phyloP scores from a whole-genome alignment of 2,888 invertebrate species.

The Electrophaes corylata region DNA sequence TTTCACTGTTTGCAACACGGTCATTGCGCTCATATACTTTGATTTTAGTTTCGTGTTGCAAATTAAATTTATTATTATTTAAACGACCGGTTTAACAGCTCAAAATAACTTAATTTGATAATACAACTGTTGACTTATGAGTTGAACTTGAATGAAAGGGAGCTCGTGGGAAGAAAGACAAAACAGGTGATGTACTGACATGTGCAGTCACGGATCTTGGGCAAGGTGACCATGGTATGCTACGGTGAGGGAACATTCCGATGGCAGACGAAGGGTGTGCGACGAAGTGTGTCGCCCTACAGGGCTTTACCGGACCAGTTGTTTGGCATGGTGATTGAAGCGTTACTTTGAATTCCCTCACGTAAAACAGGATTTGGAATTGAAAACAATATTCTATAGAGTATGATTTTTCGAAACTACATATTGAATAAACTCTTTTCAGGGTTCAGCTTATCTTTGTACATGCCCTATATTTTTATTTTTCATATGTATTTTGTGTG shows the following conservation, averaged over 20 bases:
- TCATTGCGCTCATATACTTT: too few species aligned
- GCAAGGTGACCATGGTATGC: slow-evolving; percentile 43
- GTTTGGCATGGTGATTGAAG: slow-evolving; percentile 21
- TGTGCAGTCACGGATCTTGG: slow-evolving; percentile 71
- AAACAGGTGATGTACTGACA: slow-evolving; percentile 73
- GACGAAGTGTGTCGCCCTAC: slow-evolving; percentile 63
- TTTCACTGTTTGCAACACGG: too few species aligned
- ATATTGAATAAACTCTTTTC: too few species aligned
- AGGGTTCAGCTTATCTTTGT: too few species aligned
- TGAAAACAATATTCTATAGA: neutral
- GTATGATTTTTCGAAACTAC: too few species aligned
- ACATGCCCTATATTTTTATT: too few species aligned
- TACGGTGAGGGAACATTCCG: slow-evolving; percentile 49
- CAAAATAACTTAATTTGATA: too few species aligned
- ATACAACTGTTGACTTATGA: neutral
- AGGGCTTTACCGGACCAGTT: slow-evolving; percentile 27
- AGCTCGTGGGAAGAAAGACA: slow-evolving; percentile 68
- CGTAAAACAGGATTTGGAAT: neutral
- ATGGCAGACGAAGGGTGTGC: slow-evolving; percentile 63
- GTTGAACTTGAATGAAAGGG: slow-evolving; percentile 23
- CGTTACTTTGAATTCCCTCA: slow-evolving; percentile 14
- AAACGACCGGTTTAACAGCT: too few species aligned
- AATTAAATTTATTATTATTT: too few species aligned
- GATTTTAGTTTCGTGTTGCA: too few species aligned
- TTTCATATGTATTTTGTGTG: too few species aligned